Evolutionary conservation across 64 coral and sea anemone species (phyloP).

Genomic region (Montipora efflorescens): DNA sequence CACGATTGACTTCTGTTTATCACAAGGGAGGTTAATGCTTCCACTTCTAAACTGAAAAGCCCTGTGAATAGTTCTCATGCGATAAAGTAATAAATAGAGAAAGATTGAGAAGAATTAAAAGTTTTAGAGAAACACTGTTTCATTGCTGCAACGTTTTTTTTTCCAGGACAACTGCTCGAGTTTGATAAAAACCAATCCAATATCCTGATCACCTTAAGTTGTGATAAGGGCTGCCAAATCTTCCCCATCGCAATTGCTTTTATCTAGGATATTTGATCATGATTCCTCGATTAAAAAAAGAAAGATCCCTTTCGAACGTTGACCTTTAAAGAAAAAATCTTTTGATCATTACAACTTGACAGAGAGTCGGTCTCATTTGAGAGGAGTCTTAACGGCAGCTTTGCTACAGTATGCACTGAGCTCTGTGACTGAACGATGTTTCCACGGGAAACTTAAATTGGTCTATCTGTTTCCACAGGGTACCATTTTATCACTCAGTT

Average conservation of each 20-base stretch:
- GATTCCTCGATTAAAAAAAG: not conserved
- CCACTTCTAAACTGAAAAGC: too few relatives aligned
- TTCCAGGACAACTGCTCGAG: not conserved
- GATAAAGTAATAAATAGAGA: too few relatives aligned
- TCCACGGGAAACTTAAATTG: not conserved
- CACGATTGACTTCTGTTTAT: not conserved
- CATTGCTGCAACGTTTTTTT: not conserved
- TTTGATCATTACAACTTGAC: not conserved
- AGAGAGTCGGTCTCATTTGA: not conserved
- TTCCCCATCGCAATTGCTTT: too few relatives aligned
- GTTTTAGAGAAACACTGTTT: too few relatives aligned
- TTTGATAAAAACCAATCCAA: not conserved
- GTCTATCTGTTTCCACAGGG: not conserved
- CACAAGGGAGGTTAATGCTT: not conserved
- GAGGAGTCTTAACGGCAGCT: not conserved
- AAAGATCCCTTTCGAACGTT: not conserved
- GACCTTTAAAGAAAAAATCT: not conserved
- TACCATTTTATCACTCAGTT: not conserved
- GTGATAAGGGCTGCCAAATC: too few relatives aligned
- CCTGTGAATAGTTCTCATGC: too few relatives aligned
- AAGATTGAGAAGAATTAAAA: too few relatives aligned
- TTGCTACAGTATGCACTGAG: not conserved
- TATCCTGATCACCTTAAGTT: not conserved
- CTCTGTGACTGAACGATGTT: not conserved
- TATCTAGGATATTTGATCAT: not conserved